Base-by-base conservation (phyloP, 2,888 invertebrate species). In the Linyphia triangularis region DNA sequence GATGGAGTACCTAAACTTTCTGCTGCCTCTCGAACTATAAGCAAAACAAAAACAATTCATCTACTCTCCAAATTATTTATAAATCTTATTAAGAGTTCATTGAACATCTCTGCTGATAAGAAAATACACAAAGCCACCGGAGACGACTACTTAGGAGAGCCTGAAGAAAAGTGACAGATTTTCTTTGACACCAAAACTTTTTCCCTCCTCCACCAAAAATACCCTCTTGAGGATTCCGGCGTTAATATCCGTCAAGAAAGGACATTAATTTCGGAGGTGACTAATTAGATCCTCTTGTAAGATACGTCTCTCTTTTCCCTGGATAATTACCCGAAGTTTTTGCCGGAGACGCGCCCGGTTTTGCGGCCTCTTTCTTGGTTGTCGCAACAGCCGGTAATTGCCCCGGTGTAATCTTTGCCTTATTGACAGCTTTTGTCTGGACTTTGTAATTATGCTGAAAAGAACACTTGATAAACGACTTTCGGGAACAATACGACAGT, bases 271-370 rank as follows among this genome's bases (percentile, higher is more conserved):
- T 79, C 67, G 51, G 65, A 51, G 51, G 30, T 79, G 78, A 67
- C 67, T 79, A 79, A 79, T 79, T 79, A 79, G 78, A 79, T 79
- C 65, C 67, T 57, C 30, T 67, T 79, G 65, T 79, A 79, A 79
- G 78, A 79, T 79, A 79, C 51, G 78, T 79, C 78, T 67, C 78
- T 77, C 78, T 79, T 67, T 79, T 51, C 51, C 16, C 67, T 13
- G 65, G 78, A 67, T 79, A 79, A 79, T 79, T 79, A 79, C 78
- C 33, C 10, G 67, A 57, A 70, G 26, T 77, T 77, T 77, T 67
- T 61, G 40, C 51, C 9, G 16, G 28, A 77, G 26, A 63, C 75
- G 33, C 33, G 59, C 61, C 28, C 13, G 19, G 78, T 43, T 79
- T 79, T 79, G 78, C 67, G 65, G 67, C 78, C n/a, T 51, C 67